Base-by-base conservation (phyloP, 2,113 vertebrate species). In the Corapipo altera region DNA sequence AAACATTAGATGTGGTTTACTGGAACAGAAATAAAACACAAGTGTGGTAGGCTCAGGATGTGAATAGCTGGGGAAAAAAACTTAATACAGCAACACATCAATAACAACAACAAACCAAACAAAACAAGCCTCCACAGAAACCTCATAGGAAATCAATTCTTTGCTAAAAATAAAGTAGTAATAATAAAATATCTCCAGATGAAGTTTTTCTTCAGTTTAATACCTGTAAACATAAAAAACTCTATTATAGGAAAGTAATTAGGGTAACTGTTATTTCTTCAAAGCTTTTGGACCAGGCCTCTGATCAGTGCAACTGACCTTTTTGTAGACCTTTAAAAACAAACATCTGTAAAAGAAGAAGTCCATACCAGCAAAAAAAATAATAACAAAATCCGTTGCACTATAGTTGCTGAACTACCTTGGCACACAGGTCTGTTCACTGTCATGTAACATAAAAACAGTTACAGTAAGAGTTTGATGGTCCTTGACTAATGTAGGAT, bases 361-460 rank as follows among this genome's bases (percentile, higher is more conserved):
- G 13, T 24, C 1, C 2, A 19, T 19, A 35, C 8, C 3, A 55
- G 15, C n/a, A 26, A 64, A 61, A 73, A 24, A 6, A 11, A 32
- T 16, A 32, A 11, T 1, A 14, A 4, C 6, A 17, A 3, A 10
- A 7, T 11, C 4, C 7, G 28, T 48, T 67, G 4, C 24, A 41
- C 4, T 65, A 6, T 8, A 55, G 27, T 41, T 86, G 51, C 61
- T 46, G 19, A 54, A 49, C 18, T 64, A 54, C 5, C 7, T 24
- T 44, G 51, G 21, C 35, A 66, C 7, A 1, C 26, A 49, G 8
- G 9, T 78, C 21, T n/a, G 35, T 35, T 91, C 48, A 39, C 8
- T 39, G 76, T 27, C 41, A 48, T 10, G 24, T 52, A 44, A 91
- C 32, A 46, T 27, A 43, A 69, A 85, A 59, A 32, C 9, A 82